These are phyloP conservation scores for Gadus macrocephalus DNA, from an alignment of 2,113 vertebrate genomes.

Conservation along the genomic window DNA sequence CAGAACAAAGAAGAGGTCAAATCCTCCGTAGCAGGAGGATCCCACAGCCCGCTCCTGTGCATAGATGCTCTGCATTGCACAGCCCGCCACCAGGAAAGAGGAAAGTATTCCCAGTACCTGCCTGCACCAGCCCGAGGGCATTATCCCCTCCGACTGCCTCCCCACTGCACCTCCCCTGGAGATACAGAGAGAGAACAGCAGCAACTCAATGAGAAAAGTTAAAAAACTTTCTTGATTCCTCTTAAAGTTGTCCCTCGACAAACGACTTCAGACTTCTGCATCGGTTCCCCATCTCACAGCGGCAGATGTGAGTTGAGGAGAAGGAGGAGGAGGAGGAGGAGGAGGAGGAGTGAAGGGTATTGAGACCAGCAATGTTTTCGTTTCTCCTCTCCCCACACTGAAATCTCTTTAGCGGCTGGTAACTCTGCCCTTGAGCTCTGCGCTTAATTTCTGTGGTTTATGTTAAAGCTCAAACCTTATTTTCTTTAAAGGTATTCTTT, in stretches of 20 bases:
- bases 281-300: conserved; percentile 54
- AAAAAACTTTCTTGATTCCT: no score
- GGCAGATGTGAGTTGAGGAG: conserved; percentile 50
- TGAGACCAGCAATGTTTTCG: conserved; percentile 12
- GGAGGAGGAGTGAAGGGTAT: conserved; percentile 30
- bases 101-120: conserved; percentile 53
- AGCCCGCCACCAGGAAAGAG: conserved; percentile 41
- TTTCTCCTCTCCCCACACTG: conserved; percentile 35
- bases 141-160: conserved; percentile 24
- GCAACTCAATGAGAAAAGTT: not conserved
- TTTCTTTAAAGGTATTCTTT: no score
- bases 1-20: conserved; percentile 93
- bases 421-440: no score
- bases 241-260: conserved; percentile 13
- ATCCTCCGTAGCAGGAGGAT: conserved; percentile 92
- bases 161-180: not conserved
- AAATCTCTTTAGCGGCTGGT: conserved; percentile 10
- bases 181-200: no score
- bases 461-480: no score
- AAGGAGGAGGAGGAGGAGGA: conserved; percentile 31
- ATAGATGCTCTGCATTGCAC: conserved; percentile 55
- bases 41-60: conserved; percentile 65
- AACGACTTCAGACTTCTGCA: conserved; percentile 35
- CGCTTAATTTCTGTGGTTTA: no score
- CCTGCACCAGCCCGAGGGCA: conserved; percentile 55